Evolutionary conservation across 2,888 invertebrate genomes (phyloP).

Genomic region (Harpalus rufipes): DNA sequence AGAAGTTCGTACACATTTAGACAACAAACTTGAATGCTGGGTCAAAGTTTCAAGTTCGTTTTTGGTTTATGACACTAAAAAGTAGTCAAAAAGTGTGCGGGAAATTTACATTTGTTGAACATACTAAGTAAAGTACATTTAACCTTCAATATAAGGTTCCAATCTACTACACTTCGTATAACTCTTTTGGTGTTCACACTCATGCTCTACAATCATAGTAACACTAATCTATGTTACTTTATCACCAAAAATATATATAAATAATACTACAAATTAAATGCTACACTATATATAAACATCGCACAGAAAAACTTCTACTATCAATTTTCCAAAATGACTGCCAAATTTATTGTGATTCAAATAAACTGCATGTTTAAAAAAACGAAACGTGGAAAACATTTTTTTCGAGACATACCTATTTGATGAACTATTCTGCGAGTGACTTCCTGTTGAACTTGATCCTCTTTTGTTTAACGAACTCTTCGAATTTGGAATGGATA

Average conservation of each 20-base stretch:
- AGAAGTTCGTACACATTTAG: constrained; percentile 59
- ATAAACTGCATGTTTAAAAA: constrained; percentile 64
- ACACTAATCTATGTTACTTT: constrained; percentile 59
- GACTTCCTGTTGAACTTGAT: constrained; percentile 74
- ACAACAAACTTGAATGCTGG: constrained; percentile 30
- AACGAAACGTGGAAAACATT: constrained; percentile 32
- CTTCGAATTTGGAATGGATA: constrained; percentile 75
- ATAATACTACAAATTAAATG: constrained; percentile 45
- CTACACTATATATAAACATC: constrained; percentile 47
- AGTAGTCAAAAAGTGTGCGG: constrained; percentile 59
- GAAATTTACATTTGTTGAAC: constrained; percentile 46
- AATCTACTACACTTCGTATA: constrained; percentile 41
- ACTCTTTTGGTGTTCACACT: constrained; percentile 20
- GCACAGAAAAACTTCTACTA: constrained; percentile 56
- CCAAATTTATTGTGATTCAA: constrained; percentile 60
- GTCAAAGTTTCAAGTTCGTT: constrained; percentile 38
- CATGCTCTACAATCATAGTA: constrained; percentile 62
- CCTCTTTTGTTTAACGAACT: constrained; percentile 75
- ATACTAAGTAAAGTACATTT: constrained; percentile 59
- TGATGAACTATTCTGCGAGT: constrained; percentile 73
- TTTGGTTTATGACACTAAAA: constrained; percentile 51
- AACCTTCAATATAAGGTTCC: constrained; percentile 12
- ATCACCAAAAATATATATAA: constrained; percentile 26
- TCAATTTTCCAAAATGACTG: constrained; percentile 50
- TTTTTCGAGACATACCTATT: constrained; percentile 72